Evolutionary conservation across 2,113 vertebrate genomes (phyloP).

Genomic region (Laterallus jamaicensis): DNA sequence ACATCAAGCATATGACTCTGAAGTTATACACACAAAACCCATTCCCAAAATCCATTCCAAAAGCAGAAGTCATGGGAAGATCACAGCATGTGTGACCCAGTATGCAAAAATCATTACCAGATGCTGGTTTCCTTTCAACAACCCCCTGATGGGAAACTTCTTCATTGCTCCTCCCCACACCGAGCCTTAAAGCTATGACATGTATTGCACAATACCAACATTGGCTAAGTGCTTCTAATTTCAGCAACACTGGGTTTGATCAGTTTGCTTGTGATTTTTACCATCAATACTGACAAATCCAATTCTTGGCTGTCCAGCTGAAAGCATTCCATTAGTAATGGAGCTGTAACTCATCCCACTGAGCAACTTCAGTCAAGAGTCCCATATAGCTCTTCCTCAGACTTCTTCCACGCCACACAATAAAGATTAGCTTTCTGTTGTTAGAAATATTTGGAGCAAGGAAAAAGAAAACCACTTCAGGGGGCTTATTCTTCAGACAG

Average conservation of each 20-base stretch:
- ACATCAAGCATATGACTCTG: background rate
- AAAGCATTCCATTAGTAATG: background rate
- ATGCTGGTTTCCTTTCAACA: background rate
- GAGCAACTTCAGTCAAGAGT: background rate
- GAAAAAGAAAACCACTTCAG: background rate
- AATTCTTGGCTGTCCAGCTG: background rate
- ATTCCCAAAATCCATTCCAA: background rate
- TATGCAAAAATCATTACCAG: background rate
- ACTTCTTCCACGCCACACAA: background rate
- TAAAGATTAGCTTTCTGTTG: background rate
- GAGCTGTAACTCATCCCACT: background rate
- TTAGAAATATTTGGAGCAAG: background rate
- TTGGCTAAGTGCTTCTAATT: fast-evolving
- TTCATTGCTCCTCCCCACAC: background rate
- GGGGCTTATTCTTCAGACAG: background rate
- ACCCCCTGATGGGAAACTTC: background rate
- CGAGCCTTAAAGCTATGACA: background rate
- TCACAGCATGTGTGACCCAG: background rate
- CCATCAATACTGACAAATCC: background rate
- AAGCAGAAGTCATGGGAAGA: background rate
- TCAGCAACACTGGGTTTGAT: background rate
- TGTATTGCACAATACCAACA: fast-evolving
- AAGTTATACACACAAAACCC: background rate
- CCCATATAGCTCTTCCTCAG: background rate
- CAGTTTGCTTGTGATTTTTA: background rate